Base-by-base conservation (phyloP, 2,113 vertebrate genomes). In the Centropus bengalensis region DNA sequence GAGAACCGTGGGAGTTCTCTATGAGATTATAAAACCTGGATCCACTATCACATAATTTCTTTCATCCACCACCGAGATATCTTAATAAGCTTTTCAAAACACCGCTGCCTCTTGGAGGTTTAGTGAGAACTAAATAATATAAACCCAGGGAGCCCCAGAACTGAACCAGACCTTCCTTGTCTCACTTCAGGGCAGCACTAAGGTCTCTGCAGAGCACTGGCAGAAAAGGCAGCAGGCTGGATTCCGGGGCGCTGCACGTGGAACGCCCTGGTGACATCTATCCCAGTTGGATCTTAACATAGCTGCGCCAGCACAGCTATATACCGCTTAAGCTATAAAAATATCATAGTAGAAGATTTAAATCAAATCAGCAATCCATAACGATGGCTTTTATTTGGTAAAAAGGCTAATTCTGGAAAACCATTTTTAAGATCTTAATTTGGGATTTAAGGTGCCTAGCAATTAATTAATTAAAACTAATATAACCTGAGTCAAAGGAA, bases 1-100 rank as follows among this genome's bases (percentile, higher is more conserved):
- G 68, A 94, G 52, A 94, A 92, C 63, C 2, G 32, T 94, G 95
- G 75, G 94, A 94, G 40, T 91, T 94, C 82, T 40, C 78, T 77
- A 11, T 66, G 70, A 59, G 91, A 94, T 92, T 94, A 63, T 80
- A 45, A 82, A 17, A 70, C 76, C 82, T 91, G 87, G 70, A 87
- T 82, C 89, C 91, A 18, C 36, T 73, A 21, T 80, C 71, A 59
- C 58, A 42, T 64, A 0, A 27, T 64, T 94, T 79, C 49, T 94
- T 92, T 91, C 74, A 91, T 89, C 66, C 27, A 32, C 30, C 0
- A 0, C 91, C 76, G 77, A 75, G 54, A 22, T 21, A 73, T 27
- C 49, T 54, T 91, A 91, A 92, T 87, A 66, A 82, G 84, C 58
- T 73, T 91, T 92, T 69, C 42, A 59, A 83, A 94, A 79, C 18